Percentiles rank a stretch among this genome's conserved stretches.
Evolutionary conservation across 2,888 invertebrate genomes (phyloP).

Genomic region (Drosophila kuntzei): DNA sequence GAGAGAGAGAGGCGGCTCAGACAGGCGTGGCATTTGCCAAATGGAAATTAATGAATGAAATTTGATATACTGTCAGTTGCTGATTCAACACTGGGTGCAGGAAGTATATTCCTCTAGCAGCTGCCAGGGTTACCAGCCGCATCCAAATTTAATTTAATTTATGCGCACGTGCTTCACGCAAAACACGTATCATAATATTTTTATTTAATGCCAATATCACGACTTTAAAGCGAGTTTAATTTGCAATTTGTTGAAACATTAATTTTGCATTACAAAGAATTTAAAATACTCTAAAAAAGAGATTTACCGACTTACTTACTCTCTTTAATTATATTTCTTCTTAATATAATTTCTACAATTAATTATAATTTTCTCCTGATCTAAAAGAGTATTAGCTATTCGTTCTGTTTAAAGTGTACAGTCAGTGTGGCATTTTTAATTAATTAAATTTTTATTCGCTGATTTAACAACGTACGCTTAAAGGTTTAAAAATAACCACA

Average conservation of each 20-base stretch:
- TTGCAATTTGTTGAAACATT: conserved; percentile 55
- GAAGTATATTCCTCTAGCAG: no score
- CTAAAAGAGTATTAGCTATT: background rate
- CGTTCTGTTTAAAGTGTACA: background rate
- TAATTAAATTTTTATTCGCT: conserved; percentile 49
- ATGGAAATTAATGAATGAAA: conserved; percentile 81
- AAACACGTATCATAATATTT: conserved; percentile 29
- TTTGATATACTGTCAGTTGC: conserved; percentile 76
- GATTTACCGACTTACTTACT: background rate
- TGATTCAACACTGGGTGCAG: conserved; percentile 33
- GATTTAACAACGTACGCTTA: conserved; percentile 49
- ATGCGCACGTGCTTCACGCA: conserved; percentile 51
- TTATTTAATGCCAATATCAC: conserved; percentile 31
- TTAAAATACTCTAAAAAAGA: background rate
- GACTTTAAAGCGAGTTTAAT: conserved; percentile 59
- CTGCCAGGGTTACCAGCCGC: conserved; percentile 41
- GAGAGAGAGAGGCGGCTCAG: conserved; percentile 34
- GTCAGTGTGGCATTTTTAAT: conserved; percentile 27
- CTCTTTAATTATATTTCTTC: no score
- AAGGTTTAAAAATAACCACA: conserved; percentile 28
- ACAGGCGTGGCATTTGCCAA: conserved; percentile 75
- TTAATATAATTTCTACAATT: background rate
- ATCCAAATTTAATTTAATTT: conserved; percentile 61
- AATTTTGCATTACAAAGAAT: conserved; percentile 5
- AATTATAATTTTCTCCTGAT: background rate